A percentile compares a stretch with the other conserved stretches of the same genome.
Evolutionary conservation across 1,140 invertebrate species (phyloP).

Genomic region (Drosophila sp.): DNA sequence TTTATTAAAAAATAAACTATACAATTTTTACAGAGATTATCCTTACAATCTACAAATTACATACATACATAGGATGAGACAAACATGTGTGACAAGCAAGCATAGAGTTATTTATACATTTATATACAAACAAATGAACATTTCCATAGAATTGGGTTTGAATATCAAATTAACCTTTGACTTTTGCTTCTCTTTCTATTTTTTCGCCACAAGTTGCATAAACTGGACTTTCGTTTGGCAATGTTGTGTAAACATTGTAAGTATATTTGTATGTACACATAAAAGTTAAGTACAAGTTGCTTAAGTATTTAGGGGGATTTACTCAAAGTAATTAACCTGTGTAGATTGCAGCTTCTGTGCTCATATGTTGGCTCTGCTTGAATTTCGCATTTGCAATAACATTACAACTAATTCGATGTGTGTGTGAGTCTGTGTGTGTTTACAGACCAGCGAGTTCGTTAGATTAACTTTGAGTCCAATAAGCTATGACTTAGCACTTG

Average conservation of each 20-base stretch:
- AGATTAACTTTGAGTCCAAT: neutral
- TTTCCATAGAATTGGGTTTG: constrained; percentile 10
- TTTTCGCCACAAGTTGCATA: neutral
- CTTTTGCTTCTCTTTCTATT: neutral
- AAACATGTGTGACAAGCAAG: constrained; percentile 25
- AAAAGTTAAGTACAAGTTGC: constrained; percentile 46
- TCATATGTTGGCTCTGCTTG: constrained; percentile 13
- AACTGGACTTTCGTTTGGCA: constrained; percentile 6
- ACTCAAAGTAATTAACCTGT: constrained; percentile 46
- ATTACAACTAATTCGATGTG: constrained; percentile 17
- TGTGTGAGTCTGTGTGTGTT: constrained; percentile 5
- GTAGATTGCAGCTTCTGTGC: constrained; percentile 18
- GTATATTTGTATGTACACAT: constrained; percentile 10
- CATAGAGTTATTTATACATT: constrained; percentile 28
- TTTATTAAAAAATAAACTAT: constrained; percentile 83
- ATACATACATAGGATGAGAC: constrained; percentile 52
- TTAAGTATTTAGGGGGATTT: constrained; percentile 44
- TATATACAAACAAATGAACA: constrained; percentile 16
- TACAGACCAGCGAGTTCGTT: neutral
- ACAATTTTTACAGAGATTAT: constrained; percentile 80
- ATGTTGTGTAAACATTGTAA: neutral
- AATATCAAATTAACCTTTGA: neutral
- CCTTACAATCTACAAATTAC: constrained; percentile 27
- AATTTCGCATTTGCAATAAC: constrained; percentile 25
- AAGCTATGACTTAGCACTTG: neutral